Base-by-base conservation (phyloP, 2,888 invertebrate species). In the Coleophora flavipennella region DNA sequence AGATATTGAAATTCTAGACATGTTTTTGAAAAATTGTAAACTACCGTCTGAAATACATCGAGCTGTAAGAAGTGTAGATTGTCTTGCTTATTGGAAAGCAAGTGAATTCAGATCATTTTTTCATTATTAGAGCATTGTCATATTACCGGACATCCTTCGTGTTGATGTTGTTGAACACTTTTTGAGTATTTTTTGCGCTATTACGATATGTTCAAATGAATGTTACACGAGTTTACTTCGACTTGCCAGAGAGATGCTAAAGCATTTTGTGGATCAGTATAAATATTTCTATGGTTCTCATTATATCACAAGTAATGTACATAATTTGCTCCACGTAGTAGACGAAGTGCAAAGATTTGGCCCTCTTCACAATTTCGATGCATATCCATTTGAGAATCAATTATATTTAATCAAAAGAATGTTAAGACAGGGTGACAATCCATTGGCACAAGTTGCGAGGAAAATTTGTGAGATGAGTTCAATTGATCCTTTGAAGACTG, bases 351-450 rank as follows among this genome's bases (percentile, higher is more conserved):
- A 14, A 34, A 38, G 3, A 39, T 47, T 42, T 36, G 47, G 44
- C 1, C 27, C 31, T 26, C 27, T 47, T 7, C 41, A 43, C 26
- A 36, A 10, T 31, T 47, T 42, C 12, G 38, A 38, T 28, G 43
- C 42, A 6, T 47, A 47, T 14, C 48, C 48, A 8, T 48, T 48
- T 36, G 48, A 48, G 29, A 48, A 48, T 37, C 36, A 48, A 32
- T 31, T 48, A 3, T 42, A 40, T 25, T 28, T 20, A 8, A 46
- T 49, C n/a, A 49, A 49, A 40, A 34, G 20, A 26, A 39, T 48
- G 39, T 11, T 43, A 3, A 41, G 50, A 38, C 20, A 38, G 6
- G 48, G 48, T 9, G 43, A 48, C 8, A 48, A 45, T 2, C 43
- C 50, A 13, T 33, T 50, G 33, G 26, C 29, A 6, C 48, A 50